Base-by-base conservation (phyloP, 2,113 vertebrate genomes). In the Trochalopteron elliotii region DNA sequence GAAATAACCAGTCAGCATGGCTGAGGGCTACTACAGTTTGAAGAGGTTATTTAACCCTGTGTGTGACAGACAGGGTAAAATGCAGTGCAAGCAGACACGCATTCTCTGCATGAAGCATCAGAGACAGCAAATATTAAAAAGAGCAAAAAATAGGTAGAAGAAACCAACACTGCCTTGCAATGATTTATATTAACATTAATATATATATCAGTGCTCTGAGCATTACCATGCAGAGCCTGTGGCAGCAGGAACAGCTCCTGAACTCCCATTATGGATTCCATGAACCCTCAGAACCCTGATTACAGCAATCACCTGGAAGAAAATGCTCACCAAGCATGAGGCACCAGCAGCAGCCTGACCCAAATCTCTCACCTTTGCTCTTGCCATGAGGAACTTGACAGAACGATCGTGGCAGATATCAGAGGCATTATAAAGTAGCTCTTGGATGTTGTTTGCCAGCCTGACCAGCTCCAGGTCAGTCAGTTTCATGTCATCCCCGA, bases 331-430 rank as follows among this genome's bases (percentile, higher is more conserved):
- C 40, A 78, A 59, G 71, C 79, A 52, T 3, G 35, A 87, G 75
- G 63, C 52, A 55, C 3, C 24, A 31, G 1, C 49, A 76, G 69
- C 24, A 71, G 45, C 1, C 17, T 77, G 45, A 55, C 5, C 13
- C 56, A 75, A 65, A 39, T 39, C 37, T 39, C 40, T 17, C 42
- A 99, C 99, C 98, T 99, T 99, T 87, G 99, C 99, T 97, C 99
- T 98, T 71, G 99, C 98, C 83, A 98, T 98, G 47, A 99, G 98
- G 82, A 99, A 99, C 93, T 99, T 99, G 94, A 99, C 99, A 5
- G 99, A 99, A 94, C 99, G 99, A 96, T 99, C 99, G 2, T 99
- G 99, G 97, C 99, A 99, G 94, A 99, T 96, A 91, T 99, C 99
- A 3, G 99, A 99, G 20, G 99, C 99, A 2, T 97, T 98, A 95